Evolutionary conservation across 2,113 vertebrate species (phyloP), one percentile per base, ranked within the genome.

Genomic region (Otocyon megalotis): DNA sequence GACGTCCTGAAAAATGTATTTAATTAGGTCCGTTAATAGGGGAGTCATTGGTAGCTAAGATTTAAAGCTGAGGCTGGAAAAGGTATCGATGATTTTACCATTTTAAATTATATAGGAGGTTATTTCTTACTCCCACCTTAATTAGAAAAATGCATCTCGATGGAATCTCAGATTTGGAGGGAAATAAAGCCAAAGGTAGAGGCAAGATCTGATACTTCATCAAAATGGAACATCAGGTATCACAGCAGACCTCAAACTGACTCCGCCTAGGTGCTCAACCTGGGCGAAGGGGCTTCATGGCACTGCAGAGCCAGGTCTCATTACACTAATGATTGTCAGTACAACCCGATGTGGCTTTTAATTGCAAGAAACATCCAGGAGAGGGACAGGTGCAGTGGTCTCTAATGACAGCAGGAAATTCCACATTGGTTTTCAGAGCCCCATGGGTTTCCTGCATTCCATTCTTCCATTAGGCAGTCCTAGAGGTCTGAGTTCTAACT

Each of bases 11-110:
- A 98, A 99, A 99, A 99, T 98, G 98, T 97, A 98, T 98, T 99
- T 99, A 99, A 99, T 98, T 99, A 99, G 98, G 97, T n/a, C 93
- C 35, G 65, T 98, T 99, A 99, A 99, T 98, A 97, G 97, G 96
- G 83, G 95, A 98, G 97, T 96, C 96, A 16, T 98, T 98, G 98
- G 94, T 98, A 98, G 98, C 96, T 74, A 54, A 98, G 98, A 99
- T 98, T 98, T 98, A 98, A 98, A 98, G 96, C 96, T 74, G 76
- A 96, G 97, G 89, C 97, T 95, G 65, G 96, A 71, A 94, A 98
- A 98, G 97, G 92, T 97, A 97, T 97, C 96, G 93, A 98, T 98
- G 97, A 98, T 98, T 98, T 97, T 96, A 98, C 97, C 96, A 94
- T 96, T 98, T 98, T 98, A 98, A 99, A 98, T 98, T 98, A 99